These are phyloP conservation scores for Acheta domesticus DNA, from an alignment of 2,888 invertebrate species.

Conservation along the genomic window DNA sequence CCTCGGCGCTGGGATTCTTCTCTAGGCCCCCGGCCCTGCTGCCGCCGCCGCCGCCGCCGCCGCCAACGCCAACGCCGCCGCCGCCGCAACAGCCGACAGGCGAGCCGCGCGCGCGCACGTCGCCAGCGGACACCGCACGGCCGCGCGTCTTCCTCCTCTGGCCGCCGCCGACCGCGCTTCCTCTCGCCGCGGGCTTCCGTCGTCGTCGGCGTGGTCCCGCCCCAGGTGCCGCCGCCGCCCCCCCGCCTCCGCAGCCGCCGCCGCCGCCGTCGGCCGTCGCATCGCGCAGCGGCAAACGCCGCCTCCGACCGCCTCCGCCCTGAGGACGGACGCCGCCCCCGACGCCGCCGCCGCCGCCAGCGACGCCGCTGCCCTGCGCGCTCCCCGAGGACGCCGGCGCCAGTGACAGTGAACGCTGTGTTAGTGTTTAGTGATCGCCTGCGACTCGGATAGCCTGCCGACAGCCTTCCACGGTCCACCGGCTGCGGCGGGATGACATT, in stretches of 20 bases:
- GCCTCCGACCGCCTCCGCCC: neutral
- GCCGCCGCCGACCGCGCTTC: too few species aligned
- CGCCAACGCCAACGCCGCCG: neutral
- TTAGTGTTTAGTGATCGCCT: neutral
- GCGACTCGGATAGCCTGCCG: neutral
- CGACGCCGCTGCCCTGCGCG: neutral
- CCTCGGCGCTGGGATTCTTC: neutral
- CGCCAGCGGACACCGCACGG: neutral
- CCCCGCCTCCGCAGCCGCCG: too few species aligned
- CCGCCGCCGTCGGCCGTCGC: too few species aligned
- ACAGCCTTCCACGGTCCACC: neutral
- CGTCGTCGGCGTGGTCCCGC: too few species aligned
- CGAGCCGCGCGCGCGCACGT: neutral
- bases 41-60: neutral
- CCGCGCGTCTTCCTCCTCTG: too few species aligned
- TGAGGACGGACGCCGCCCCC: neutral
- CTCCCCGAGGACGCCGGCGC: neutral
- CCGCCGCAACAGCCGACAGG: neutral
- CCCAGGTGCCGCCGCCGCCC: too few species aligned
- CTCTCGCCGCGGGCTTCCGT: too few species aligned
- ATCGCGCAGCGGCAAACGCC: too few species aligned
- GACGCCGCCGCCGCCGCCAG: neutral
- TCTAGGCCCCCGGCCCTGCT: neutral
- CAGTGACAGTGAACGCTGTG: constrained; percentile 2
- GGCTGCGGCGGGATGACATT: neutral